These are phyloP conservation scores for Crossocerus cetratus DNA, from an alignment of 2,888 invertebrate genomes.

Conservation along the genomic window DNA sequence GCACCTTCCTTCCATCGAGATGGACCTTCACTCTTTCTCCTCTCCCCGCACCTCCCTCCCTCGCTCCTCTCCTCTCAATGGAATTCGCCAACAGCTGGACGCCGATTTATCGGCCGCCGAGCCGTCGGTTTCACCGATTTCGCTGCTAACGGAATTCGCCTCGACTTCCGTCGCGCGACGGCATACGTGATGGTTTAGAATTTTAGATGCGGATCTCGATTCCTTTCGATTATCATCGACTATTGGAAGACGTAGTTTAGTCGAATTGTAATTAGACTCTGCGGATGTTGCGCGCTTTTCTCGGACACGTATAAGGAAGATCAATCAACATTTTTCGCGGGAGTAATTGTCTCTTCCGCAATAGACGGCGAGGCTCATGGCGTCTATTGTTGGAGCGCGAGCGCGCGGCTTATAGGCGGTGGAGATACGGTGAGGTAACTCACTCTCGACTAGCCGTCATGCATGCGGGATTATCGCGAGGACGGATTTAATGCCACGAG, in stretches of 20 bases:
- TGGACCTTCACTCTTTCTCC: too few relatives aligned
- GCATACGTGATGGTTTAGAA: neutral
- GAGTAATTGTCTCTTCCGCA: constrained; percentile 59
- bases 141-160: neutral
- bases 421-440: constrained; percentile 39
- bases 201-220: neutral
- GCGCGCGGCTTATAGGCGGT: constrained; percentile 31
- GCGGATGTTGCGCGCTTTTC: too few relatives aligned
- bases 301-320: constrained; percentile 55
- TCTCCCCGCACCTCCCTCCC: neutral
- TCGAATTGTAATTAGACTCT: neutral
- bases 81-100: constrained; percentile 55
- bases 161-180: neutral
- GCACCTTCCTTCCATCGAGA: constrained; percentile 29
- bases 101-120: constrained; percentile 24
- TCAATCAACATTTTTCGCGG: constrained; percentile 53
- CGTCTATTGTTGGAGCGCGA: constrained; percentile 42
- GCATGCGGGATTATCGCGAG: constrained; percentile 43
- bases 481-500: constrained; percentile 19
- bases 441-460: constrained; percentile 37
- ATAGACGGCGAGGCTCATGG: constrained; percentile 35
- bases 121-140: neutral
- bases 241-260: neutral
- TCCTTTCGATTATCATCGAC: neutral
- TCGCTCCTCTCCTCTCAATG: constrained; percentile 55